Evolutionary conservation across 2,797 vertebrate genomes (phyloP).

Genomic region (Orientallactaga sibirica): DNA sequence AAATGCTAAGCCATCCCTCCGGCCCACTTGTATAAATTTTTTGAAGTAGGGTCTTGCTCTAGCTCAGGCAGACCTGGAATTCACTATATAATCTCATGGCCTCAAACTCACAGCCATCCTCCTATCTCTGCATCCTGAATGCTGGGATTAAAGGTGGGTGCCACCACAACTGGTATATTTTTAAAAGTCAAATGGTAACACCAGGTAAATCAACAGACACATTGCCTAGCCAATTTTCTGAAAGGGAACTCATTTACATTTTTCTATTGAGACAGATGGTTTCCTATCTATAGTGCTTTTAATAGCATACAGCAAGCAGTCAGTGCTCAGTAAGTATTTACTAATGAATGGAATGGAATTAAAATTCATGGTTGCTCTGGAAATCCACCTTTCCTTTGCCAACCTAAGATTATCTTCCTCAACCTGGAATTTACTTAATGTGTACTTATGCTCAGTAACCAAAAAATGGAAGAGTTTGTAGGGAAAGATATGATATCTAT

Average conservation of each 20-base stretch:
- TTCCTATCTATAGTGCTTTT: background rate
- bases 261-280: background rate
- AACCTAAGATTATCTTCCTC: background rate
- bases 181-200: background rate
- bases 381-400: background rate
- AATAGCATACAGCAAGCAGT: background rate
- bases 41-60: too few relatives aligned
- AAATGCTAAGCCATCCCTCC: too few relatives aligned
- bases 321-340: slow-evolving; percentile 35
- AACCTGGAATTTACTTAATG: background rate
- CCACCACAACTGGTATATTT: background rate
- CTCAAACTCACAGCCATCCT: too few relatives aligned
- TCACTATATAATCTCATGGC: too few relatives aligned
- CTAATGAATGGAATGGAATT: background rate
- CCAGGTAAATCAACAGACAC: background rate
- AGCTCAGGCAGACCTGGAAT: too few relatives aligned
- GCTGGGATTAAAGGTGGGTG: too few relatives aligned
- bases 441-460: background rate
- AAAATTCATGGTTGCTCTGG: background rate
- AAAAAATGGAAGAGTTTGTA: background rate
- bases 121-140: too few relatives aligned
- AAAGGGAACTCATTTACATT: background rate
- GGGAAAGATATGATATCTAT: background rate
- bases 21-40: too few relatives aligned
- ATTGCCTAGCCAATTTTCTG: background rate